Conservation (phyloP, 2,113 vertebrate genomes). For the Microcebus ravelobensis region DNA sequence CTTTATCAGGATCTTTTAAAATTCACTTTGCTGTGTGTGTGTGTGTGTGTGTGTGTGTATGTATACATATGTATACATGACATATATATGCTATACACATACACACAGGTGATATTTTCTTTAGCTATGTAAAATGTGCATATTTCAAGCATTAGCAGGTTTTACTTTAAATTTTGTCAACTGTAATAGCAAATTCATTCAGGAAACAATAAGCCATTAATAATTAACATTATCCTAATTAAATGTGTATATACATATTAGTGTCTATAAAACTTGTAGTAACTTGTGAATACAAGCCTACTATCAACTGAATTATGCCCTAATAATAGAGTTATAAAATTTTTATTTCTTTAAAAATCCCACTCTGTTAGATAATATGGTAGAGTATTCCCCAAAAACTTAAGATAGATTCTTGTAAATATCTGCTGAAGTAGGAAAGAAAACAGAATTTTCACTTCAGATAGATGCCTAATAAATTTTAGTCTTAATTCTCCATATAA, state of each 20-base stretch:
- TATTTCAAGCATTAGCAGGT: neutral
- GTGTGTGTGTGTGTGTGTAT: no score
- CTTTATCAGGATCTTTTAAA: neutral
- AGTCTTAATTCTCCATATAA: neutral
- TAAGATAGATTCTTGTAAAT: neutral
- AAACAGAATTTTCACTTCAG: neutral
- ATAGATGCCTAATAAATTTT: neutral
- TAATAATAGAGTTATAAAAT: neutral
- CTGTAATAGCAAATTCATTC: neutral
- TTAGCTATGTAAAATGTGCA: neutral
- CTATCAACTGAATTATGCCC: neutral
- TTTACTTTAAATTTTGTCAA: neutral
- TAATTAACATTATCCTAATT: neutral
- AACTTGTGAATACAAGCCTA: neutral
- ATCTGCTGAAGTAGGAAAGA: neutral
- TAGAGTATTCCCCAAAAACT: neutral
- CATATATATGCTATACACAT: no score
- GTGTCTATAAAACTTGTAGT: neutral
- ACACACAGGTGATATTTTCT: neutral
- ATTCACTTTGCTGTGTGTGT: neutral
- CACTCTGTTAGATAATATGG: neutral
- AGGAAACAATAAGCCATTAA: neutral
- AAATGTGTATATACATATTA: neutral
- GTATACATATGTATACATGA: no score
- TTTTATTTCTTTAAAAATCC: neutral